Percentiles rank a stretch among this genome's conserved stretches.
These are phyloP conservation scores for Halcyon senegalensis DNA, from an alignment of 2,113 vertebrate species.

Conservation along the genomic window DNA sequence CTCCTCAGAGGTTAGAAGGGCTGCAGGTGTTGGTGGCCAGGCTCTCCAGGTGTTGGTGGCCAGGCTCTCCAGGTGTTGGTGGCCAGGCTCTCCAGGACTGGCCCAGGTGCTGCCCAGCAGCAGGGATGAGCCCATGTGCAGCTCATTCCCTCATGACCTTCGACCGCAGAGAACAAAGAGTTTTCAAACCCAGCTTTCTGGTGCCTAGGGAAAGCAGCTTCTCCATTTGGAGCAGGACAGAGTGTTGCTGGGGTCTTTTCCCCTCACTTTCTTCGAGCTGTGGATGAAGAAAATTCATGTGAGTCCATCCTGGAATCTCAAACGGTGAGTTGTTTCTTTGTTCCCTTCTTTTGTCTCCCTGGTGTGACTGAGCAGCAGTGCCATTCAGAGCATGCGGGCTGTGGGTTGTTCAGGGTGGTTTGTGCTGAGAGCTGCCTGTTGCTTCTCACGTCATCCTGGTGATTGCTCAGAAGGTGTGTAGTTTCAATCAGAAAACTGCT, in stretches of 20 bases:
- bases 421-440: background rate
- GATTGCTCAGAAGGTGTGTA: background rate
- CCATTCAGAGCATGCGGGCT: background rate
- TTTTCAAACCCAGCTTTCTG: background rate
- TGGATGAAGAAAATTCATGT: rapidly evolving
- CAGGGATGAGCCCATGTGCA: background rate
- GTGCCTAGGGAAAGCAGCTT: background rate
- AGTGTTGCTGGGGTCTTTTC: background rate
- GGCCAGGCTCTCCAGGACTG: background rate
- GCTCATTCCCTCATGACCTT: background rate
- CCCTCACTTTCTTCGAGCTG: background rate
- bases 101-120: background rate
- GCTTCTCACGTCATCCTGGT: background rate
- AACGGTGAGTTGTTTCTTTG: background rate
- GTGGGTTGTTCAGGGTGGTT: background rate
- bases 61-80: background rate
- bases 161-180: background rate
- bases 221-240: background rate
- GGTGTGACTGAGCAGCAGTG: background rate
- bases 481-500: background rate
- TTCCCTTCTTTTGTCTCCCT: background rate
- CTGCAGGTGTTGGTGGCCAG: no score
- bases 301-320: background rate
- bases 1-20: background rate
- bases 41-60: no score